Conservation (phyloP, 2,797 vertebrate species). For the Sylvia borin region DNA sequence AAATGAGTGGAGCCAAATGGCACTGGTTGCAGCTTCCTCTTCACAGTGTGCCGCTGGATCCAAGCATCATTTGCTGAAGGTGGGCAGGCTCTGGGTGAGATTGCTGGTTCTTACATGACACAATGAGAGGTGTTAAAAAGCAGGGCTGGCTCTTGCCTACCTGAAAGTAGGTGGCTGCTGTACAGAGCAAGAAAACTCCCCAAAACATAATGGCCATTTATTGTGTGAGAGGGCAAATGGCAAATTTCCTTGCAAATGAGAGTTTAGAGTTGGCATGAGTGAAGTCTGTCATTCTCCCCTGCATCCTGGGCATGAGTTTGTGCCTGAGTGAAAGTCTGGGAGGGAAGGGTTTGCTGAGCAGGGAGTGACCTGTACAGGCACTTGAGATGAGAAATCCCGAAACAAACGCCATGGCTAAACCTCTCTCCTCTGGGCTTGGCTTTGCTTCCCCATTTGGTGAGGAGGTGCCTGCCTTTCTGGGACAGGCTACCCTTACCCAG, state of each 20-base stretch:
- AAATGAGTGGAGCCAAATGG: neutral
- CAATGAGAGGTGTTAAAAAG: neutral
- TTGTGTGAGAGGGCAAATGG: neutral
- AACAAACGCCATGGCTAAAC: neutral
- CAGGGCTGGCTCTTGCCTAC: neutral
- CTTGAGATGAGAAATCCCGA: neutral
- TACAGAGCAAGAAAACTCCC: neutral
- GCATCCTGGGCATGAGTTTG: neutral
- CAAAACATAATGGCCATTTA: neutral
- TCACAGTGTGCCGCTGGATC: neutral
- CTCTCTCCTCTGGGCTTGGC: neutral
- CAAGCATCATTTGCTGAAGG: neutral
- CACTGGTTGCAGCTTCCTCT: neutral
- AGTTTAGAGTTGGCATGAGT: neutral
- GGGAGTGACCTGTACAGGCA: neutral
- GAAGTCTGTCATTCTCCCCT: neutral
- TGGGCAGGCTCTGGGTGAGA: neutral
- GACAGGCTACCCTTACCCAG: neutral
- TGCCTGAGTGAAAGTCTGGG: neutral
- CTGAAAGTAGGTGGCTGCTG: neutral
- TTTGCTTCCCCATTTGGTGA: neutral
- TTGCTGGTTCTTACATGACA: neutral
- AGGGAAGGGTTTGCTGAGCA: neutral
- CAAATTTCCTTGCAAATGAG: neutral
- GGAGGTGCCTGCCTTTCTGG: neutral